A percentile compares a stretch with the other conserved stretches of the same genome.
Evolutionary conservation across 2,797 vertebrate genomes (phyloP).

Genomic region (Erpetoichthys calabaricus): DNA sequence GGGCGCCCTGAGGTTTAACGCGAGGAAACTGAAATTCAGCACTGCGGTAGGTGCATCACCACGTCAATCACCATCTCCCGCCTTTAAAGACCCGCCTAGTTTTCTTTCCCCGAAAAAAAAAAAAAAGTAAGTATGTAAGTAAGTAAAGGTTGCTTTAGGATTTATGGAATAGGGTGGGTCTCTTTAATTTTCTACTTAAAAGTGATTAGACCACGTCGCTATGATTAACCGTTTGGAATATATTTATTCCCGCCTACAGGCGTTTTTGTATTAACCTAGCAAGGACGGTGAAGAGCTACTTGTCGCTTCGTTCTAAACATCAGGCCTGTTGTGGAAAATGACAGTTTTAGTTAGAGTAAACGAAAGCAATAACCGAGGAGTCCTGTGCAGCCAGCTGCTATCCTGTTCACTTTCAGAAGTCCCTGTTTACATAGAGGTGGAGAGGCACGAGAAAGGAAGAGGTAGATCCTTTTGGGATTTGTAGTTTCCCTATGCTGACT

Average conservation of each 20-base stretch:
- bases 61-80: constrained; percentile 25
- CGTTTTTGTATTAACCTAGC: background rate
- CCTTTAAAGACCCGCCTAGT: constrained; percentile 23
- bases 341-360: too few species aligned
- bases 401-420: too few species aligned
- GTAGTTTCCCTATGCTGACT: too few species aligned
- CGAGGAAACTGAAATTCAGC: constrained; percentile 24
- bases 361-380: too few species aligned
- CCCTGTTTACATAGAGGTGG: too few species aligned
- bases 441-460: too few species aligned
- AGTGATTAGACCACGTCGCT: background rate
- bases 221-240: background rate
- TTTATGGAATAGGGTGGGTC: background rate
- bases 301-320: too few species aligned
- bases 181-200: background rate
- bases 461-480: too few species aligned
- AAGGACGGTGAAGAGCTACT: too few species aligned
- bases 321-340: too few species aligned
- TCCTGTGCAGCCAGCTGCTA: too few species aligned
- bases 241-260: background rate
- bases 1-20: constrained; percentile 49
- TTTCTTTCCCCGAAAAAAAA: constrained; percentile 14
- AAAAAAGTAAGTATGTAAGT: constrained; percentile 9
- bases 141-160: constrained; percentile 13
- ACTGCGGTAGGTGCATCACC: constrained; percentile 20